Evolutionary conservation across 2,113 vertebrate species (phyloP).

Genomic region (Cygnus atratus): DNA sequence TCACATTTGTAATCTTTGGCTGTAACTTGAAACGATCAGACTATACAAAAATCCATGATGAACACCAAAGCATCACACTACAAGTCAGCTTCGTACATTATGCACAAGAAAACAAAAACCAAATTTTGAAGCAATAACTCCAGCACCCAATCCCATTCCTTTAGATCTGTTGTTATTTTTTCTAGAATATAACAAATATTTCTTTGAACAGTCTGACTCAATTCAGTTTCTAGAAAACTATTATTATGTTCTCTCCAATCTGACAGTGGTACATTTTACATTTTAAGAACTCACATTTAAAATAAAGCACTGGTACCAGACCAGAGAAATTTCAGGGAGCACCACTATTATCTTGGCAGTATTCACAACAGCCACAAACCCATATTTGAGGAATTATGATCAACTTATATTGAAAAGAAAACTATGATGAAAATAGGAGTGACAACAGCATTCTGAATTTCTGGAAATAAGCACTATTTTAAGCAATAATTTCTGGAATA

Average conservation of each 20-base stretch:
- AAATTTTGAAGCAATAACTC: background rate
- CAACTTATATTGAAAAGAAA: background rate
- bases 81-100: background rate
- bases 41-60: background rate
- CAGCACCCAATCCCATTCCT: background rate
- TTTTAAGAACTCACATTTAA: background rate
- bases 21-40: background rate
- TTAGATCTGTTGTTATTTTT: background rate
- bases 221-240: background rate
- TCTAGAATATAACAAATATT: background rate
- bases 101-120: background rate
- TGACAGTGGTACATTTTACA: background rate
- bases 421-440: background rate
- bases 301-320: background rate
- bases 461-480: background rate
- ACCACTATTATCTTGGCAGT: too few species aligned
- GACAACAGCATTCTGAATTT: background rate
- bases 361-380: background rate
- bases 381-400: background rate
- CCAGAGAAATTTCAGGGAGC: background rate
- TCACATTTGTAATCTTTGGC: background rate
- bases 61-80: background rate
- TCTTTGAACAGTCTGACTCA: background rate
- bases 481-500: too few species aligned
- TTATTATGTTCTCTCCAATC: background rate